phyloP scores from a whole-genome alignment of 2,797 vertebrate species.

The Helarctos malayanus region DNA sequence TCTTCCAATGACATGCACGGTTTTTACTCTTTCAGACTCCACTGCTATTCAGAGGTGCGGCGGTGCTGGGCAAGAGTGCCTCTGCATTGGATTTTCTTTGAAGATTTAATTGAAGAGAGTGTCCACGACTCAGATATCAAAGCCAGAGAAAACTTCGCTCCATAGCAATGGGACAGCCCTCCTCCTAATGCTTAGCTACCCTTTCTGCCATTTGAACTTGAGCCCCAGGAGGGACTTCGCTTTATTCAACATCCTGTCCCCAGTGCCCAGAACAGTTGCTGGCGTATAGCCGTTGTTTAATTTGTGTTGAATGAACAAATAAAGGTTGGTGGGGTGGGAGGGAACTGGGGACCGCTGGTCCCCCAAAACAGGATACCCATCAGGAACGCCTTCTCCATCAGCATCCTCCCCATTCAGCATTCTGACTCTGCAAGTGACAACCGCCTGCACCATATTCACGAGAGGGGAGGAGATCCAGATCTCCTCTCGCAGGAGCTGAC shows the following conservation, averaged over 20 bases:
- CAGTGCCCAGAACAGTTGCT: not conserved
- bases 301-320: not conserved
- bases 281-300: not conserved
- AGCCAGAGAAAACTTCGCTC: not conserved
- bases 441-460: not conserved
- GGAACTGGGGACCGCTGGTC: not conserved
- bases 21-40: not conserved
- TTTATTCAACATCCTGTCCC: not conserved
- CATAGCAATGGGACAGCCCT: not conserved
- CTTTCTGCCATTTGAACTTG: not conserved
- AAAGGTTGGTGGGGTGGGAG: not conserved
- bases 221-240: not conserved
- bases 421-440: not conserved
- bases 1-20: not conserved
- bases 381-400: not conserved
- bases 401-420: not conserved
- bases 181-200: not conserved
- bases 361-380: not conserved
- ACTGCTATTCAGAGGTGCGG: not conserved
- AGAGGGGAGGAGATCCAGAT: not conserved
- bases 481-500: not conserved
- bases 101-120: not conserved
- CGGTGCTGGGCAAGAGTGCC: not conserved
- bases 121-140: not conserved
- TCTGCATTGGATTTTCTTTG: conserved; percentile 43